phyloP scores from a whole-genome alignment of 2,888 invertebrate genomes.

The Eurois occulta region DNA sequence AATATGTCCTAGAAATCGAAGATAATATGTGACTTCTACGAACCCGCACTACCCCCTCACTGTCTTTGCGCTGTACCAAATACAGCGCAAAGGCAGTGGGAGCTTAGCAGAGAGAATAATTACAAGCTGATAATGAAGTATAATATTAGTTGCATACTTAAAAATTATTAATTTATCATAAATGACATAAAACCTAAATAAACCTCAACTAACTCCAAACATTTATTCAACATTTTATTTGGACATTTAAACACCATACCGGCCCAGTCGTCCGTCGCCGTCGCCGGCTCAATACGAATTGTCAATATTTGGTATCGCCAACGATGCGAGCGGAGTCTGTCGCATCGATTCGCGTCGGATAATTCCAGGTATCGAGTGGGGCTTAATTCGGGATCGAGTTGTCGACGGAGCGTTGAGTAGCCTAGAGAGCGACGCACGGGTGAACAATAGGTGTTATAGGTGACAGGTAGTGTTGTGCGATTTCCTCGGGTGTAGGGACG shows the following conservation, averaged over 20 bases:
- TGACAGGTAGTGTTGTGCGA: slow-evolving; percentile 22
- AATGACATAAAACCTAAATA: background rate
- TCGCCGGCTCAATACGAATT: slow-evolving; percentile 72
- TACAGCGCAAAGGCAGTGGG: background rate
- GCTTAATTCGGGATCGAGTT: slow-evolving; percentile 85
- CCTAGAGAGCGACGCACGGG: slow-evolving; percentile 38
- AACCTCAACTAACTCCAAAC: slow-evolving; percentile 2
- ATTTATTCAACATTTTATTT: slow-evolving; percentile 38
- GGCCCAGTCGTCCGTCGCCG: slow-evolving; percentile 49
- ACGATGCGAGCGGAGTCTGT: slow-evolving; percentile 69
- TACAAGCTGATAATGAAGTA: background rate
- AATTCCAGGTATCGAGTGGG: slow-evolving; percentile 80
- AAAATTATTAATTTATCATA: background rate
- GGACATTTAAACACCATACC: slow-evolving; percentile 50
- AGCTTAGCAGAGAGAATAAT: background rate
- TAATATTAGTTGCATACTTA: background rate
- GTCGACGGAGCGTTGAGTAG: slow-evolving; percentile 64
- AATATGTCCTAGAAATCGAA: background rate
- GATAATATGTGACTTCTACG: background rate
- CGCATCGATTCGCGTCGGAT: slow-evolving; percentile 67
- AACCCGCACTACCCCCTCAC: no score
- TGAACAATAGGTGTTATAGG: slow-evolving; percentile 47
- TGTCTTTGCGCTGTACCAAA: no score
- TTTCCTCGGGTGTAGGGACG: background rate
- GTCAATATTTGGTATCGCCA: slow-evolving; percentile 83